Evolutionary conservation across 2,797 vertebrate genomes (phyloP).

Genomic region (Pseudomugil gertrudae): DNA sequence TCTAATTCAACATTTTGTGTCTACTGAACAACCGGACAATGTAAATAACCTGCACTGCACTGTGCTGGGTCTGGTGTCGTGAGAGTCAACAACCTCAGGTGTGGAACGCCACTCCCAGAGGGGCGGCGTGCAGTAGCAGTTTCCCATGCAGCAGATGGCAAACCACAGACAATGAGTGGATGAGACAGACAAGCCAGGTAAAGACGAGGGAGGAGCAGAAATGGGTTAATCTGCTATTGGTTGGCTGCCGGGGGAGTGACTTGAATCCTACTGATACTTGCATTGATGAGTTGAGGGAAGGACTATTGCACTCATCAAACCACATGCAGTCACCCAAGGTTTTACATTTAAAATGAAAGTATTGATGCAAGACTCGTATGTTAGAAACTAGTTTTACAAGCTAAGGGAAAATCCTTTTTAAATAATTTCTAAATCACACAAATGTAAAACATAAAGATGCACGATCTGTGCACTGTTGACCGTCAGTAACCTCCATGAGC

Average conservation of each 20-base stretch:
- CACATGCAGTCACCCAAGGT: background rate
- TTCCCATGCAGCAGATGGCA: slow-evolving; percentile 71
- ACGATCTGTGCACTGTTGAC: slow-evolving; percentile 56
- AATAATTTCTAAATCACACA: slow-evolving; percentile 17
- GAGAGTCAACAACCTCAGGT: slow-evolving; percentile 68
- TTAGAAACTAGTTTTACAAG: background rate
- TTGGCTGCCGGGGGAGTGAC: slow-evolving; percentile 8
- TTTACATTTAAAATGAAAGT: background rate
- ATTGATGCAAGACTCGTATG: background rate
- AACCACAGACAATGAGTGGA: slow-evolving; percentile 65
- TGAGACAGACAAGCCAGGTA: slow-evolving; percentile 65
- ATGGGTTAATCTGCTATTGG: slow-evolving; percentile 47
- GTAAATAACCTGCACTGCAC: slow-evolving; percentile 11
- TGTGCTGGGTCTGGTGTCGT: slow-evolving; percentile 53
- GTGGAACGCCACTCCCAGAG: slow-evolving; percentile 56
- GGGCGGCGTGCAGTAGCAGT: slow-evolving; percentile 46
- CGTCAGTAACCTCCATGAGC: slow-evolving; percentile 45
- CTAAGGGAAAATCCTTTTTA: background rate
- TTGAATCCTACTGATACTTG: slow-evolving; percentile 25
- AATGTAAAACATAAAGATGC: slow-evolving; percentile 20
- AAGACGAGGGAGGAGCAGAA: slow-evolving; percentile 41
- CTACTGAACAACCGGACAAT: slow-evolving; percentile 15
- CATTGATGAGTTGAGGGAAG: background rate
- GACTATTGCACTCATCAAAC: slow-evolving; percentile 1
- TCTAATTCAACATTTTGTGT: too few relatives aligned